A percentile compares a stretch with the other conserved stretches of the same genome.
Evolutionary conservation across 2,797 vertebrate species (phyloP).

Genomic region (Columba guinea): DNA sequence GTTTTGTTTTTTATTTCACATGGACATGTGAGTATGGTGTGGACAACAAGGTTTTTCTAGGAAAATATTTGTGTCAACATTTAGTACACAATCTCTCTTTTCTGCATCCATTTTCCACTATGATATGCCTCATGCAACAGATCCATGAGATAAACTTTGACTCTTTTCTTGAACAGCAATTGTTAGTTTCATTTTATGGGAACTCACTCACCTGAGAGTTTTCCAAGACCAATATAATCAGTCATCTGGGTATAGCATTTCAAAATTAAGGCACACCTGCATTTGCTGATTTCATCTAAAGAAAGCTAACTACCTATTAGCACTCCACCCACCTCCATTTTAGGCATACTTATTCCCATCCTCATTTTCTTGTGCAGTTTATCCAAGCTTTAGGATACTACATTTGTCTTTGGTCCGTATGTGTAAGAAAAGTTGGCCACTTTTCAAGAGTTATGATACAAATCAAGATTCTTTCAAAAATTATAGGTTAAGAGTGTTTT

Average conservation of each 20-base stretch:
- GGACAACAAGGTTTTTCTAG: neutral
- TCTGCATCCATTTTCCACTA: neutral
- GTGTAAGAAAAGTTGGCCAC: neutral
- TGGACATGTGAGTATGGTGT: neutral
- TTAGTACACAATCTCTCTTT: neutral
- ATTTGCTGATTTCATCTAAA: neutral
- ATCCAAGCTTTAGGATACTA: neutral
- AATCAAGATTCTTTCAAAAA: neutral
- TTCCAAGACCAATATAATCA: neutral
- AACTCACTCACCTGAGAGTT: neutral
- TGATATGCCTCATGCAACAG: neutral
- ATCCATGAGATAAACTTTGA: neutral
- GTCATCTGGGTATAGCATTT: neutral
- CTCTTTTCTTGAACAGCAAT: neutral
- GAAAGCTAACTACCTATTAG: neutral
- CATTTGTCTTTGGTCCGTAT: neutral
- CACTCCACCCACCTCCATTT: neutral
- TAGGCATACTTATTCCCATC: neutral
- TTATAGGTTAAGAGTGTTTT: neutral
- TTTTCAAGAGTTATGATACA: neutral
- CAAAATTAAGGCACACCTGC: neutral
- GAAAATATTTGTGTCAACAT: neutral
- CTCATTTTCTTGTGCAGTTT: neutral
- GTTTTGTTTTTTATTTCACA: neutral
- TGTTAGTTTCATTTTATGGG: neutral